phyloP scores from a whole-genome alignment of 2,888 invertebrate genomes.

The Ophion ellenae region DNA sequence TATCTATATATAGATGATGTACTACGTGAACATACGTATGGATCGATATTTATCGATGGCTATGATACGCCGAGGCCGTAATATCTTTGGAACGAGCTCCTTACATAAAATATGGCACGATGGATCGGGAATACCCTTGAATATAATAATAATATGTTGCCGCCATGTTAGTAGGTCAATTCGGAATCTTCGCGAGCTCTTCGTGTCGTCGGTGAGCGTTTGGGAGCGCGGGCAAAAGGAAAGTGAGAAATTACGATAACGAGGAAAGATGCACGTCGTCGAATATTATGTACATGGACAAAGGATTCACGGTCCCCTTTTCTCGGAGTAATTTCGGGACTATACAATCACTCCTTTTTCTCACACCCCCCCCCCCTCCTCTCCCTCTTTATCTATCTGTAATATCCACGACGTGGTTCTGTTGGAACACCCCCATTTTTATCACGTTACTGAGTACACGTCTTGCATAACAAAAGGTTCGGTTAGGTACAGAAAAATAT shows the following conservation, averaged over 20 bases:
- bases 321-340: neutral
- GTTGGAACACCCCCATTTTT: constrained; percentile 48
- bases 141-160: constrained; percentile 33
- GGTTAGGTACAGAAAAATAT: constrained; percentile 10
- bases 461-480: constrained; percentile 31
- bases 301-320: constrained; percentile 1
- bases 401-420: neutral
- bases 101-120: constrained; percentile 49
- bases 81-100: constrained; percentile 31
- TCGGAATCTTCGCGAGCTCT: constrained; percentile 40
- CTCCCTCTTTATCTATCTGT: no score
- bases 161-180: constrained; percentile 52
- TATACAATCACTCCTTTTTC: constrained; percentile 21
- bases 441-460: constrained; percentile 41
- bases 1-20: neutral
- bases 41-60: neutral
- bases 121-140: constrained; percentile 20
- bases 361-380: no score
- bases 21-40: no score
- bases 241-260: constrained; percentile 3
- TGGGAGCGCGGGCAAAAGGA: constrained; percentile 18
- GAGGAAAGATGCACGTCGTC: neutral
- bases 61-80: constrained; percentile 16
- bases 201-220: neutral
- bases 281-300: constrained; percentile 1